Base-by-base conservation (phyloP, 2,888 invertebrate genomes). In the Andrena chrysosceles region DNA sequence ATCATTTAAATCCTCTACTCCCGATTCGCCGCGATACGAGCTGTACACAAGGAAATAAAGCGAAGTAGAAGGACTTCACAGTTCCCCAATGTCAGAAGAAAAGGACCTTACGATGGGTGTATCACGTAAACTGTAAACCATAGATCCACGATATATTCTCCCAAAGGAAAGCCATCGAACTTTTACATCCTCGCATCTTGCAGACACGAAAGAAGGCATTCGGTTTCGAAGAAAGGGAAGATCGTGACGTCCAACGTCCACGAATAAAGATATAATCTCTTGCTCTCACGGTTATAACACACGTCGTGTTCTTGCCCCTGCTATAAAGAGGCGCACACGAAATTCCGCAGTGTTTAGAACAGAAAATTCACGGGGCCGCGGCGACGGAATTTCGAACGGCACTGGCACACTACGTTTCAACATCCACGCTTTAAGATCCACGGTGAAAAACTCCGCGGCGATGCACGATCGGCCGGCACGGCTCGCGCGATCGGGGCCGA, bases 331-430 rank as follows among this genome's bases (percentile, higher is more conserved):
- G 10, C 10, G 52, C 60, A 31, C 56, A 0, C 8, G 31, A 31
- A 56, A 62, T 71, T 54, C 48, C 29, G 49, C 49, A n/a, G 8
- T 60, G 67, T 68, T 81, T 63, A 48, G 23, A 72, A n/a, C 20
- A 72, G 63, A 68, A 73, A 63, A 68, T 78, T 56, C 72, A 33
- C 48, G 64, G 20, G 31, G 56, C 56, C 72, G 49, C 54, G 56
- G 42, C 63, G 67, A 63, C 35, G 67, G 49, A 33, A 56, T 63
- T 79, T 63, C 62, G 66, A 78, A 66, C 54, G 35, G 62, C 72
- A 78, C 54, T 62, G 49, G 35, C 60, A 71, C 66, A 69, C 66
- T 80, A 10, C 23, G 35, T 78, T 48, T 20, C 71, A 23, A 42
- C 33, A 63, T 68, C 54, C 72, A 79, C 23, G 60, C 54, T 49